A percentile compares a stretch with the other conserved stretches of the same genome.
phyloP scores from a whole-genome alignment of 2,888 invertebrate species.

The Ophraella communa region DNA sequence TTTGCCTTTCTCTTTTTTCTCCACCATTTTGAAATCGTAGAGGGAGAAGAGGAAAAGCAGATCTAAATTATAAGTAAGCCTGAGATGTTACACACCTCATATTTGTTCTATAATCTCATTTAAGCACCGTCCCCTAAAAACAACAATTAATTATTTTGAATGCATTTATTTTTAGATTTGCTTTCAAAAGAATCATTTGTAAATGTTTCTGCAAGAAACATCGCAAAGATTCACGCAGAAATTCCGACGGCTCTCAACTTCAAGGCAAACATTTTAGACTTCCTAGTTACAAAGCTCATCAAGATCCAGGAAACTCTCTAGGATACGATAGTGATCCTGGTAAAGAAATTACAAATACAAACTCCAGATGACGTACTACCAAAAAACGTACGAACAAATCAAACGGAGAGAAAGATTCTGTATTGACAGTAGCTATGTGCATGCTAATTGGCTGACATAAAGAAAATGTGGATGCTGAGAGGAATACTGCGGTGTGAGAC shows the following conservation, averaged over 20 bases:
- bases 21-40: too few relatives aligned
- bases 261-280: slow-evolving; percentile 63
- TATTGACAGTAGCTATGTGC: slow-evolving; percentile 56
- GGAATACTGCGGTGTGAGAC: slow-evolving; percentile 11
- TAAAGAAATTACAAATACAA: slow-evolving; percentile 62
- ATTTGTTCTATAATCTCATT: too few relatives aligned
- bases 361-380: slow-evolving; percentile 57
- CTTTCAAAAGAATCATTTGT: slow-evolving; percentile 92
- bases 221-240: slow-evolving; percentile 60
- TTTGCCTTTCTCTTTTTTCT: too few relatives aligned
- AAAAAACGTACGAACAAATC: slow-evolving; percentile 35
- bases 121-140: too few relatives aligned
- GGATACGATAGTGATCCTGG: slow-evolving; percentile 66
- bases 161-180: slow-evolving; percentile 58
- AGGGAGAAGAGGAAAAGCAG: too few relatives aligned
- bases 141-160: neutral
- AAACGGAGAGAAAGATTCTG: slow-evolving; percentile 50
- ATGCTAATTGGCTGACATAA: slow-evolving; percentile 56
- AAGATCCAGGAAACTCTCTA: slow-evolving; percentile 63
- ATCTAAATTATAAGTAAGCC: too few relatives aligned
- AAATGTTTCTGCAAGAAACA: slow-evolving; percentile 74
- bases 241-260: slow-evolving; percentile 64
- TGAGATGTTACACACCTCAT: too few relatives aligned
- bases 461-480: slow-evolving; percentile 32
- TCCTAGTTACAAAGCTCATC: slow-evolving; percentile 65